A percentile compares a stretch with the other conserved stretches of the same genome.
phyloP scores from a whole-genome alignment of 2,113 vertebrate species.

The Chamaea fasciata region DNA sequence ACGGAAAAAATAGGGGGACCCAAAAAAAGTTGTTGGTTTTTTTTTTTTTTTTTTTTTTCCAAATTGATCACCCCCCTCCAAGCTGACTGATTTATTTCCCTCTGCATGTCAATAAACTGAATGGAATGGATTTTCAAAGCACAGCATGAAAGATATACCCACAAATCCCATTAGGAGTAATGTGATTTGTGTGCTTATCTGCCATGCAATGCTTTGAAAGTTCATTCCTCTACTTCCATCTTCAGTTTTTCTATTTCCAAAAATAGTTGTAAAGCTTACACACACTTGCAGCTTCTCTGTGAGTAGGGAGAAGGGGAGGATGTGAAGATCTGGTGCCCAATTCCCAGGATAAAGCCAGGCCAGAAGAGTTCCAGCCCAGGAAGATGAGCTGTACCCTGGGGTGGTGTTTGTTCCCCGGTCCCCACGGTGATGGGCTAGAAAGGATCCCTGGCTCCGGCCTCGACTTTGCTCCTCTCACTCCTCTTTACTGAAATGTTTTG shows the following conservation, averaged over 20 bases:
- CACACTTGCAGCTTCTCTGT: not conserved
- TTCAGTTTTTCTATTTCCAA: slow-evolving; percentile 22
- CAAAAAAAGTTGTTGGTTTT: not conserved
- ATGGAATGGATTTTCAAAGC: slow-evolving; percentile 69
- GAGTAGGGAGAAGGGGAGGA: not conserved
- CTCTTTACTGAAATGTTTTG: slow-evolving; percentile 31
- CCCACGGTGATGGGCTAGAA: not conserved
- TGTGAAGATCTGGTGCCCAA: not conserved
- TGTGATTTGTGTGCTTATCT: slow-evolving; percentile 61
- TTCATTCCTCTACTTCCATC: slow-evolving; percentile 40
- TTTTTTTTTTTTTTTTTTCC: not conserved
- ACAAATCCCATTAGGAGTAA: slow-evolving; percentile 69
- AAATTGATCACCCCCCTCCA: not conserved
- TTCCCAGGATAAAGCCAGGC: not conserved
- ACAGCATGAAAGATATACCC: slow-evolving; percentile 54
- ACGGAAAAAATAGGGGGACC: not conserved
- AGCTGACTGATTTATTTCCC: slow-evolving; percentile 47
- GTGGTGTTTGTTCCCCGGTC: not conserved
- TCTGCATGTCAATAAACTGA: slow-evolving; percentile 35
- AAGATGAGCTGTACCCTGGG: not conserved
- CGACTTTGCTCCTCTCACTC: not conserved
- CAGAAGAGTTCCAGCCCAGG: not conserved
- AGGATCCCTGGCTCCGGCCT: not conserved
- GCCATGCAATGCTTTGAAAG: slow-evolving; percentile 51
- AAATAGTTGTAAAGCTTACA: slow-evolving; percentile 34